phyloP scores from a whole-genome alignment of 2,888 invertebrate species.

The Horisme vitalbata region DNA sequence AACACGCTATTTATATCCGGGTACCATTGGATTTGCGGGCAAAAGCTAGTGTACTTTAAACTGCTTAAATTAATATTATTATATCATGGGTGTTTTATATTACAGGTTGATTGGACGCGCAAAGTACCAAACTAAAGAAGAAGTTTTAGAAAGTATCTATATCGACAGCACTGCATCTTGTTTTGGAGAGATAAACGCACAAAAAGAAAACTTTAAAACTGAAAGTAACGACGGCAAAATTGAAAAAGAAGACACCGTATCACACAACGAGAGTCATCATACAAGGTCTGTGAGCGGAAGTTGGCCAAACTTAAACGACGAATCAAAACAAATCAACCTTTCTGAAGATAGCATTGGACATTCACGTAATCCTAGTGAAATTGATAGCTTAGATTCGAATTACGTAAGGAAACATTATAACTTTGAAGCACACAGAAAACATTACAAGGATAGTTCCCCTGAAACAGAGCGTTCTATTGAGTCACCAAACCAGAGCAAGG shows the following conservation, averaged over 20 bases:
- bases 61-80: too few species aligned
- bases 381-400: slow-evolving; percentile 83
- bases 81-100: slow-evolving; percentile 26
- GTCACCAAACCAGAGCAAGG: slow-evolving; percentile 64
- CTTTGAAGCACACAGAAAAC: slow-evolving; percentile 73
- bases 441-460: slow-evolving; percentile 74
- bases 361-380: slow-evolving; percentile 79
- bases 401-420: slow-evolving; percentile 82
- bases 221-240: slow-evolving; percentile 55
- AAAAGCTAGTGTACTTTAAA: too few species aligned
- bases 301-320: slow-evolving; percentile 76
- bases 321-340: slow-evolving; percentile 65
- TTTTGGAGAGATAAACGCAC: slow-evolving; percentile 76
- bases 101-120: slow-evolving; percentile 76
- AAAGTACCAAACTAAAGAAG: slow-evolving; percentile 78
- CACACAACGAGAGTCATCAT: slow-evolving; percentile 62
- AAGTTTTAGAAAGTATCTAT: slow-evolving; percentile 77
- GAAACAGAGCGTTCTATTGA: slow-evolving; percentile 67
- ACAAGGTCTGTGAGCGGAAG: slow-evolving; percentile 73
- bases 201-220: slow-evolving; percentile 58
- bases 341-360: slow-evolving; percentile 78
- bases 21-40: too few species aligned
- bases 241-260: slow-evolving; percentile 63
- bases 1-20: too few species aligned
- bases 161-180: slow-evolving; percentile 79